These are phyloP conservation scores for Crepidodera aurea DNA, from an alignment of 2,888 invertebrate species.

Conservation along the genomic window DNA sequence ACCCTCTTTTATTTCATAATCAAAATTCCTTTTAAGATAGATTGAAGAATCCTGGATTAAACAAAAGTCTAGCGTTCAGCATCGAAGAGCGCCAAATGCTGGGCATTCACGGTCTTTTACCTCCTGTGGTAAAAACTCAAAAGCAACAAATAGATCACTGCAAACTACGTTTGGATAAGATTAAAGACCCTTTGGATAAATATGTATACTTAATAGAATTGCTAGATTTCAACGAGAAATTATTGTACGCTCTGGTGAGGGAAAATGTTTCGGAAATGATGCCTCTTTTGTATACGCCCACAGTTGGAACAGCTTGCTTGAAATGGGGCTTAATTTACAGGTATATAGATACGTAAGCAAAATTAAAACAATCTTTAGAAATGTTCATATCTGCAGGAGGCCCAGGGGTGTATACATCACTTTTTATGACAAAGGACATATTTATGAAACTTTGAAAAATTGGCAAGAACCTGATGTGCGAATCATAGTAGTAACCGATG, in stretches of 20 bases:
- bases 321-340: slow-evolving; percentile 92
- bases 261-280: slow-evolving; percentile 91
- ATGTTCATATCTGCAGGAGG: no score
- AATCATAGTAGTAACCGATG: slow-evolving; percentile 95
- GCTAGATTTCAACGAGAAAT: slow-evolving; percentile 93
- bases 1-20: background rate
- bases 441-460: slow-evolving; percentile 92
- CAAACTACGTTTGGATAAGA: slow-evolving; percentile 80
- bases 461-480: slow-evolving; percentile 89
- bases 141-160: slow-evolving; percentile 88
- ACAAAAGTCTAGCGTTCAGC: slow-evolving; percentile 92
- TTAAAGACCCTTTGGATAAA: slow-evolving; percentile 90
- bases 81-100: slow-evolving; percentile 92
- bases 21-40: slow-evolving; percentile 4
- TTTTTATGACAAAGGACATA: slow-evolving; percentile 93
- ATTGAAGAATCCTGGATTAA: slow-evolving; percentile 6
- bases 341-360: no score
- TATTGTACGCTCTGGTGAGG: slow-evolving; percentile 91
- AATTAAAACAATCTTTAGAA: no score
- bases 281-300: slow-evolving; percentile 98
- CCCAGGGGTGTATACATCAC: slow-evolving; percentile 95
- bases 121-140: slow-evolving; percentile 87
- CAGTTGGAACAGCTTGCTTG: slow-evolving; percentile 96
- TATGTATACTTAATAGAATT: slow-evolving; percentile 90
- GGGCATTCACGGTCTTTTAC: slow-evolving; percentile 95